phyloP scores from a whole-genome alignment of 1,140 invertebrate genomes.

The Laupala kohalensis region DNA sequence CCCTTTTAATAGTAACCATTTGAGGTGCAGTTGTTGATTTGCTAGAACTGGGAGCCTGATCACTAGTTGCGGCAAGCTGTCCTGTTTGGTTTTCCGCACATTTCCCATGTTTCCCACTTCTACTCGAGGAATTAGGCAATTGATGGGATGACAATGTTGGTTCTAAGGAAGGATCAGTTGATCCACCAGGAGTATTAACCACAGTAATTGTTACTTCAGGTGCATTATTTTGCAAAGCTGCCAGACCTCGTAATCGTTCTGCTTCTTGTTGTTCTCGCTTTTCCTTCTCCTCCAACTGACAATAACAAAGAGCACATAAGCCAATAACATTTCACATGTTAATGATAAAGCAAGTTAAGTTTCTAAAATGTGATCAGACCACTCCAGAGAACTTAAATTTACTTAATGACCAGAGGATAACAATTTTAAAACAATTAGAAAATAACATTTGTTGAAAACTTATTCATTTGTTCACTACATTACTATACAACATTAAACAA shows the following conservation, averaged over 20 bases:
- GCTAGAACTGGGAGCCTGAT: neutral
- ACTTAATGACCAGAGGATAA: too few species aligned
- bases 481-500: too few species aligned
- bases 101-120: conserved; percentile 14
- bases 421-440: too few species aligned
- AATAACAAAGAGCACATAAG: neutral
- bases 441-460: too few species aligned
- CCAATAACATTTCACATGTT: neutral
- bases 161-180: neutral
- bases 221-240: conserved; percentile 28
- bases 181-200: conserved; percentile 13
- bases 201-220: conserved; percentile 34
- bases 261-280: conserved; percentile 34
- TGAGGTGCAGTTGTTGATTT: conserved; percentile 27
- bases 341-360: neutral
- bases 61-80: conserved; percentile 8
- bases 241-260: conserved; percentile 28
- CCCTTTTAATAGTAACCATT: conserved; percentile 59
- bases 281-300: conserved; percentile 34
- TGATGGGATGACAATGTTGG: neutral
- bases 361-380: neutral
- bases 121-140: conserved; percentile 1
- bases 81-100: conserved; percentile 11
- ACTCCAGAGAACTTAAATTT: too few species aligned
- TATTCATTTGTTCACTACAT: too few species aligned